Base-by-base conservation (phyloP, 2,888 invertebrate species). In the Heliconius ethilla region DNA sequence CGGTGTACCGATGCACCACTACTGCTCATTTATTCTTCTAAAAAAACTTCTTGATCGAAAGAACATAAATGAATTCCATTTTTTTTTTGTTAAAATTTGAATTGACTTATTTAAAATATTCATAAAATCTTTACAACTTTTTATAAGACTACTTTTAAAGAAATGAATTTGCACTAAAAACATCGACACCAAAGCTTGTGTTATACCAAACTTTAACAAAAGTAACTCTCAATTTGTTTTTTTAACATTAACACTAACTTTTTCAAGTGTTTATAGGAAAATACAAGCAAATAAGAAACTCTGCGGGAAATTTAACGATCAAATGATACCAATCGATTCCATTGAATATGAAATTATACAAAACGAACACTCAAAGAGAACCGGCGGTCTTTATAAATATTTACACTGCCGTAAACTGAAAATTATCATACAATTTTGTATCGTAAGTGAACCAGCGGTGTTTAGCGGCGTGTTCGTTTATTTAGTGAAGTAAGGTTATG, bases 331-430 rank as follows among this genome's bases (percentile, higher is more conserved):
- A 27, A 51, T 75, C 27, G 29, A 74, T 29, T 74, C 65, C 11
- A 62, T 74, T 67, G 69, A 77, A 74, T 77, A 73, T 77, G 72
- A 55, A 73, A 62, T 62, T 74, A 67, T 40, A 40, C n/a, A 45
- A 55, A 40, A 74, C 40, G 25, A 66, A 55, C 13, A 63, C 33
- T 77, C 77, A 74, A 77, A 77, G 77, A 59, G 73, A 2, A 69
- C 73, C 77, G 69, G 67, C 77, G n/a, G 22, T 27, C 63, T 74
- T 77, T 74, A 77, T 77, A 77, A 74, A 69, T 77, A 77, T 75
- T 75, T 67, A 75, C 22, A 15, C 40, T 7, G 18, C 27, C 74
- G 63, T 72, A 59, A 72, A 55, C 59, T 59, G 55, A 59, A 59
- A 72, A 72, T 72, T 72, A 72, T 72, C 72, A 72, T 72, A 72